Evolutionary conservation across 2,797 vertebrate genomes (phyloP).

Genomic region (Picus viridis): DNA sequence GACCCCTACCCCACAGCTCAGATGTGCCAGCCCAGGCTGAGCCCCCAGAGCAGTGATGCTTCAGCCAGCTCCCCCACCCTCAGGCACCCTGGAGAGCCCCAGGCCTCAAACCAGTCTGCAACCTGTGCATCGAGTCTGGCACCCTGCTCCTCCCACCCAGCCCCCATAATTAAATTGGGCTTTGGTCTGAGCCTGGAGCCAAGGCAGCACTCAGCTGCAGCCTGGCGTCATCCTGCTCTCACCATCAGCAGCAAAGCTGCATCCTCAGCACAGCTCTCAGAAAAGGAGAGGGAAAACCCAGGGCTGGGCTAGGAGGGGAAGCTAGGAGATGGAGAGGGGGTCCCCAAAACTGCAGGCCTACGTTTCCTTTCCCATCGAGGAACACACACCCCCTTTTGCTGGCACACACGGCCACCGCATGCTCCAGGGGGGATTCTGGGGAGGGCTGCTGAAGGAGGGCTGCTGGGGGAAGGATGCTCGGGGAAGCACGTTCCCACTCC

Average conservation of each 20-base stretch:
- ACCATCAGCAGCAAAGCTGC: conserved; percentile 44
- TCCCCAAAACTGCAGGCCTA: neutral
- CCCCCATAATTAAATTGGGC: conserved; percentile 13
- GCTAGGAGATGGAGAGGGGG: neutral
- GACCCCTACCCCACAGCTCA: neutral
- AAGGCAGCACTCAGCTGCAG: conserved; percentile 21
- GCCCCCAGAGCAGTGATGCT: neutral
- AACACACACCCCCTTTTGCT: neutral
- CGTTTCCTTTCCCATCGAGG: neutral
- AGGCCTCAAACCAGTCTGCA: neutral
- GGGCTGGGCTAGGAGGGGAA: neutral
- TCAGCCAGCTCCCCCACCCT: neutral
- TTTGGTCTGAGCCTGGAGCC: neutral
- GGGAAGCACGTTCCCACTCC: conserved; percentile 72
- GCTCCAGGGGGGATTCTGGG: neutral
- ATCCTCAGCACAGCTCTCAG: conserved; percentile 12
- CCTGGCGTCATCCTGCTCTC: conserved; percentile 44
- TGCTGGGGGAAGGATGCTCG: conserved; percentile 51
- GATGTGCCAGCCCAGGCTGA: neutral
- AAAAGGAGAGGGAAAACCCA: conserved; percentile 19
- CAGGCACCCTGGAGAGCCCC: neutral
- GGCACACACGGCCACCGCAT: neutral
- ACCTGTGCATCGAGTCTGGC: neutral
- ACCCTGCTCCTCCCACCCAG: neutral
- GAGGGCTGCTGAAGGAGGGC: neutral